These are phyloP conservation scores for Tapirus terrestris DNA, from an alignment of 2,113 vertebrate species.

Conservation along the genomic window DNA sequence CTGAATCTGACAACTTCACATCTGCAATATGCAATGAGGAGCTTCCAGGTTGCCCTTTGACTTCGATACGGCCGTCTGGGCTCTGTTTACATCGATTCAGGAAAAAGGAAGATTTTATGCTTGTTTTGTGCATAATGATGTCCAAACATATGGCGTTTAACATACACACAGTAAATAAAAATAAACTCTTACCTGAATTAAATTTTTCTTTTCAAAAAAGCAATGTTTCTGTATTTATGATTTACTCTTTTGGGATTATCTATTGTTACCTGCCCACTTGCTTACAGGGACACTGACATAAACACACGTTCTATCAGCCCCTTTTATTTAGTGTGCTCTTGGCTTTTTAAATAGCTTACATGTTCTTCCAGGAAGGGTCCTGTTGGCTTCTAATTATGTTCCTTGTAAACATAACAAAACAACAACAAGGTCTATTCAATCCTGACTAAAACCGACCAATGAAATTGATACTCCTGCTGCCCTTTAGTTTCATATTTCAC, in stretches of 20 bases:
- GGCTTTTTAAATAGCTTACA: not conserved
- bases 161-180: not conserved
- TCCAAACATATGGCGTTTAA: not conserved
- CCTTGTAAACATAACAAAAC: not conserved
- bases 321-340: not conserved
- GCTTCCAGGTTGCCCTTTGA: slow-evolving; percentile 93
- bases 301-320: not conserved
- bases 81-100: slow-evolving; percentile 88
- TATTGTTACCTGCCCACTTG: not conserved
- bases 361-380: not conserved
- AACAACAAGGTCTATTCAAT: not conserved
- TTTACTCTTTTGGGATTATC: not conserved
- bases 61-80: slow-evolving; percentile 94
- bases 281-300: not conserved
- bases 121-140: slow-evolving; percentile 66
- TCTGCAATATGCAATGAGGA: slow-evolving; percentile 95
- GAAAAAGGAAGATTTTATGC: slow-evolving; percentile 72
- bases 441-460: not conserved
- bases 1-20: slow-evolving; percentile 93
- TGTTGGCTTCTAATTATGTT: not conserved
- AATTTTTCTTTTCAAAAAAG: not conserved
- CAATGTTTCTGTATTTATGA: not conserved
- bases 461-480: not conserved
- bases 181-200: not conserved
- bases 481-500: not conserved